Evolutionary conservation across 2,888 invertebrate species (phyloP).

Genomic region (Drosophila anomelani): DNA sequence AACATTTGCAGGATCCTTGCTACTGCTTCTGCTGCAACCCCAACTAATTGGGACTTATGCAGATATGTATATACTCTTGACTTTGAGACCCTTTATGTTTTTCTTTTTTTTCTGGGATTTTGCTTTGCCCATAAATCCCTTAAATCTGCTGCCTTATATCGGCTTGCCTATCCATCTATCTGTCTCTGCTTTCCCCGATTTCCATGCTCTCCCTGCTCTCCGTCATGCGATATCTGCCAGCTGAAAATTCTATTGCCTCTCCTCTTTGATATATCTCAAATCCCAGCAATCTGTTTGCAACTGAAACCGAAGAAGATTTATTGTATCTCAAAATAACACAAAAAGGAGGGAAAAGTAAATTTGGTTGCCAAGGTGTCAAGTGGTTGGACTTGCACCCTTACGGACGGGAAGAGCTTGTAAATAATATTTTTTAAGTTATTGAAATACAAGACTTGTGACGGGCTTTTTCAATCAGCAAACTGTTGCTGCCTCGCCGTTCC

Average conservation of each 20-base stretch:
- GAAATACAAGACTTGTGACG: slow-evolving; percentile 70
- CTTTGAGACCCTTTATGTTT: slow-evolving; percentile 18
- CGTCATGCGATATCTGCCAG: slow-evolving; percentile 34
- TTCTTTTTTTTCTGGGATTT: not conserved
- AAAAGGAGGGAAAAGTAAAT: slow-evolving; percentile 30
- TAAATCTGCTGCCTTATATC: slow-evolving; percentile 28
- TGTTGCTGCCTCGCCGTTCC: slow-evolving; percentile 58
- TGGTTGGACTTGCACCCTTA: slow-evolving; percentile 45
- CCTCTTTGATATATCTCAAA: slow-evolving; percentile 65
- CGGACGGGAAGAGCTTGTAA: slow-evolving; percentile 42
- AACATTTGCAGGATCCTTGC: slow-evolving; percentile 8
- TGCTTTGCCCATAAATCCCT: slow-evolving; percentile 24
- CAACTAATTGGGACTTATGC: slow-evolving; percentile 37
- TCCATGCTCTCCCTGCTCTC: slow-evolving; percentile 3
- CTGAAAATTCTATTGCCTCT: slow-evolving; percentile 37
- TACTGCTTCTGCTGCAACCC: slow-evolving; percentile 4
- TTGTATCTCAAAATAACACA: slow-evolving; percentile 48
- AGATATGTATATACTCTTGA: slow-evolving; percentile 12
- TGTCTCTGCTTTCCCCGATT: slow-evolving; percentile 29
- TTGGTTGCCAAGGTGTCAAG: slow-evolving; percentile 70
- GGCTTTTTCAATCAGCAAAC: slow-evolving; percentile 60
- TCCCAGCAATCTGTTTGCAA: slow-evolving; percentile 79
- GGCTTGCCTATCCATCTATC: slow-evolving; percentile 33
- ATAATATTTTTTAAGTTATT: slow-evolving; percentile 75
- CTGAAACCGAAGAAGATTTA: slow-evolving; percentile 78